phyloP scores from a whole-genome alignment of 2,888 invertebrate genomes.

The Panzeria rudis region DNA sequence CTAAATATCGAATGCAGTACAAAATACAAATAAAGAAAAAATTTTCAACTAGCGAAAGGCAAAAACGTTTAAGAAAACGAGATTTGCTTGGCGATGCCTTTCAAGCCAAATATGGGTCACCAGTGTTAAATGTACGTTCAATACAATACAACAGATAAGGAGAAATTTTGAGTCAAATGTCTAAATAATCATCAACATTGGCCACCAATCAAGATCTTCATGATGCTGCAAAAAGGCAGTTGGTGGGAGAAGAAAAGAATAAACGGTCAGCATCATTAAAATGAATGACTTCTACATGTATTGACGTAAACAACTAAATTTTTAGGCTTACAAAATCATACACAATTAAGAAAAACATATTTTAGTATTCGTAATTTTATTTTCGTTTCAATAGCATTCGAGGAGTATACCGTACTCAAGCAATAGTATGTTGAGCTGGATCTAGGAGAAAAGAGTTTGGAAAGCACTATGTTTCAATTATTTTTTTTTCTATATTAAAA shows the following conservation, averaged over 20 bases:
- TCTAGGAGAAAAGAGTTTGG: no score
- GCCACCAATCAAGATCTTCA: slow-evolving; percentile 40
- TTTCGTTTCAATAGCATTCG: no score
- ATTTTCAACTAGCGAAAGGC: neutral
- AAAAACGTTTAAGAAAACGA: slow-evolving; percentile 29
- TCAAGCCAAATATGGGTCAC: slow-evolving; percentile 64
- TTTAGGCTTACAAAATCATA: neutral
- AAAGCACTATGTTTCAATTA: no score
- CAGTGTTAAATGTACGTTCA: slow-evolving; percentile 61
- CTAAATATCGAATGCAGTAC: neutral
- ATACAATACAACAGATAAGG: slow-evolving; percentile 25
- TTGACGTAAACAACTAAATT: neutral
- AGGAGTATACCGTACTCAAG: no score
- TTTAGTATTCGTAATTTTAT: no score
- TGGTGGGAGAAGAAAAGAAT: neutral
- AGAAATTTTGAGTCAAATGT: slow-evolving; percentile 56
- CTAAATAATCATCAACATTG: slow-evolving; percentile 41
- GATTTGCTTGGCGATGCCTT: slow-evolving; percentile 39
- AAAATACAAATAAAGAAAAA: neutral
- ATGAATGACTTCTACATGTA: neutral
- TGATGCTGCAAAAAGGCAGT: neutral
- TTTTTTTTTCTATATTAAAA: no score
- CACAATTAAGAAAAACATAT: neutral
- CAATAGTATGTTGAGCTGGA: no score
- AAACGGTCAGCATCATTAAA: slow-evolving; percentile 15